Evolutionary conservation across 2,797 vertebrate genomes (phyloP).

Genomic region (Siniperca obscura): DNA sequence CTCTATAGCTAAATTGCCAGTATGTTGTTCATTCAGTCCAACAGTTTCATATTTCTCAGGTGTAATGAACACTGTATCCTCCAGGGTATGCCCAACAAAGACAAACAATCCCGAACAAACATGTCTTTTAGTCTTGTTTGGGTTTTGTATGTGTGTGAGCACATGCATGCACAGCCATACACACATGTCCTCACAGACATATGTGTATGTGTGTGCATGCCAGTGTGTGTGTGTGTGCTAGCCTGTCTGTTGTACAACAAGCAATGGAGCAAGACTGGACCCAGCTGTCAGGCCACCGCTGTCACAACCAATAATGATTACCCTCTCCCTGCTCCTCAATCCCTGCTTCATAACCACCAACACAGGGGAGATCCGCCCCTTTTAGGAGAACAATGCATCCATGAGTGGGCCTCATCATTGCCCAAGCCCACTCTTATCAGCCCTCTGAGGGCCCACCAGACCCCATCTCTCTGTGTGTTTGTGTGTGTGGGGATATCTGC

Average conservation of each 20-base stretch:
- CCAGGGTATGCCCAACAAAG: conserved; percentile 30
- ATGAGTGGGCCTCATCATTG: conserved; percentile 85
- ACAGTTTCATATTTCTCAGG: conserved; percentile 45
- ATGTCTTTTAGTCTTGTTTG: conserved; percentile 47
- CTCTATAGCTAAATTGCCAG: background rate
- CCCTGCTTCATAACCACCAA: conserved; percentile 83
- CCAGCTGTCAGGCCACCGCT: conserved; percentile 87
- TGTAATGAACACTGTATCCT: conserved; percentile 48
- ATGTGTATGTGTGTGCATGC: conserved; percentile 32
- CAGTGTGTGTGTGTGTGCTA: conserved; percentile 37
- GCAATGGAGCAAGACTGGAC: conserved; percentile 87
- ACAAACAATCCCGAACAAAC: conserved; percentile 56
- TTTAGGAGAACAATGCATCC: conserved; percentile 85
- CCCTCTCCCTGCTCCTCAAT: conserved; percentile 82
- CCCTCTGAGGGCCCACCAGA: conserved; percentile 75
- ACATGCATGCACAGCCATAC: conserved; percentile 26
- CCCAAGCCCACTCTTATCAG: conserved; percentile 85
- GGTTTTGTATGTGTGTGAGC: conserved; percentile 38
- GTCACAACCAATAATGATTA: conserved; percentile 89
- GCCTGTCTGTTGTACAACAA: conserved; percentile 84
- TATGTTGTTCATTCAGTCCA: conserved; percentile 25
- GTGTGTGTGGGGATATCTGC: conserved; percentile 70
- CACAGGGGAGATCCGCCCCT: conserved; percentile 79
- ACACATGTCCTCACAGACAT: conserved; percentile 46
- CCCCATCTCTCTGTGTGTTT: conserved; percentile 57